Evolutionary conservation across 2,113 vertebrate species (phyloP).

Genomic region (Entelurus aequoreus): DNA sequence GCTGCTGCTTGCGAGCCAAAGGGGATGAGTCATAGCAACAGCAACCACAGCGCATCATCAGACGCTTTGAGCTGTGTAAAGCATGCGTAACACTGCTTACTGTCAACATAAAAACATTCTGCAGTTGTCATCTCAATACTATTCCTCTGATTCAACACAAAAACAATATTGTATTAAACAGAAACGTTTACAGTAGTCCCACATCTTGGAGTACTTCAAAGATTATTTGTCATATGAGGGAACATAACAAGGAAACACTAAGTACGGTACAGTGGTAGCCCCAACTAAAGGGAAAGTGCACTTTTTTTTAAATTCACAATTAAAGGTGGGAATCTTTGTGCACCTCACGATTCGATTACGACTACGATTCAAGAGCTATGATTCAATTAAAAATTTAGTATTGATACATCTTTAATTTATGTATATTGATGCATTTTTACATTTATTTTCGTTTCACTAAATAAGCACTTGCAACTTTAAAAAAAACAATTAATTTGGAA

Average conservation of each 20-base stretch:
- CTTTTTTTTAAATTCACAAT: too few species aligned
- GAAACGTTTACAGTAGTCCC: not conserved
- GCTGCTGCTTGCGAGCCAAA: not conserved
- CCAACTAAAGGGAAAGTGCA: not conserved
- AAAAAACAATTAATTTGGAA: too few species aligned
- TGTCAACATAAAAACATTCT: not conserved
- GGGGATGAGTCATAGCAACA: not conserved
- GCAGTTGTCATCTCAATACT: not conserved
- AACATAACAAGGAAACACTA: too few species aligned
- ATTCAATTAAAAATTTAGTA: too few species aligned
- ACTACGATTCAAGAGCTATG: too few species aligned
- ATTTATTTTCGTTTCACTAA: too few species aligned
- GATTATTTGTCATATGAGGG: too few species aligned
- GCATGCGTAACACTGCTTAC: not conserved
- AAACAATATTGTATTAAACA: not conserved
- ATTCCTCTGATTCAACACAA: not conserved
- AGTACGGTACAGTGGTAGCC: not conserved
- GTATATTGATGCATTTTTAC: too few species aligned
- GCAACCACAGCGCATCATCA: not conserved
- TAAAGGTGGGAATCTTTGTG: too few species aligned
- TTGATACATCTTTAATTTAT: too few species aligned
- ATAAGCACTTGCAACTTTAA: too few species aligned
- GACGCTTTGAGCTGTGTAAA: constrained; percentile 2
- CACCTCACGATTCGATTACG: too few species aligned
- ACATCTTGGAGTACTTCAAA: not conserved